Evolutionary conservation across 2,797 vertebrate genomes (phyloP).

Genomic region (Anabas testudineus): DNA sequence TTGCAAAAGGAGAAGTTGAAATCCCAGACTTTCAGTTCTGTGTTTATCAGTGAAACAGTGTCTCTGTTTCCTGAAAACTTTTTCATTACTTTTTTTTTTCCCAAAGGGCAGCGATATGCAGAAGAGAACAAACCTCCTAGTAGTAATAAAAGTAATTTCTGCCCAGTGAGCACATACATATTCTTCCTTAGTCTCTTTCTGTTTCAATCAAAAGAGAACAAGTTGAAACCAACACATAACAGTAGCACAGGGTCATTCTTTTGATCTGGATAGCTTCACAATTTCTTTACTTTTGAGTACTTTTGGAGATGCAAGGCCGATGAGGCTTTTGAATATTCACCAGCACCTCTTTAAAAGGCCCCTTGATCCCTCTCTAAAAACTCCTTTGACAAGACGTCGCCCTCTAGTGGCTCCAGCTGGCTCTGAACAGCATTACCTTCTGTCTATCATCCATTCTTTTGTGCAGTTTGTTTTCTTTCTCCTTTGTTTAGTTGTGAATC

Average conservation of each 20-base stretch:
- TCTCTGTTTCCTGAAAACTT: background rate
- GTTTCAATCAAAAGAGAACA: conserved; percentile 24
- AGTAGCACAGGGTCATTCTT: conserved; percentile 26
- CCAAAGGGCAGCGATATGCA: background rate
- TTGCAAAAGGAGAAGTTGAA: background rate
- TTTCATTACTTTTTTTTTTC: background rate
- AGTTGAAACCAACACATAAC: conserved; percentile 14
- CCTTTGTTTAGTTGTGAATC: conserved; percentile 17
- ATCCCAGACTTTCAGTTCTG: background rate
- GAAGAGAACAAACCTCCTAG: conserved; percentile 1
- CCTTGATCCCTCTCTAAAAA: background rate
- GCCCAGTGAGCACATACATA: background rate
- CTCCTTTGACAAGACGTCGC: conserved; percentile 31
- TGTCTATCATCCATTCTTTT: background rate
- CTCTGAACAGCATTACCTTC: conserved; percentile 7
- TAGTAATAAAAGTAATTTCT: conserved; percentile 22
- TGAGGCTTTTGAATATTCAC: conserved; percentile 34
- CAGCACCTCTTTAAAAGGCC: conserved; percentile 20
- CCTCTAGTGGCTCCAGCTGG: conserved; percentile 45
- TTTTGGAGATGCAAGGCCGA: conserved; percentile 51
- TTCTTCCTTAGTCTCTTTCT: background rate
- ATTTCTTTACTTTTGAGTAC: conserved; percentile 30
- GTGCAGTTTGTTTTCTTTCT: background rate
- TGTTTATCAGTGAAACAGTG: background rate
- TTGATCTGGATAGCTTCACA: conserved; percentile 40